Evolutionary conservation across 2,888 invertebrate species (phyloP), one percentile per base, ranked within the genome.

Genomic region (Spisula solida): DNA sequence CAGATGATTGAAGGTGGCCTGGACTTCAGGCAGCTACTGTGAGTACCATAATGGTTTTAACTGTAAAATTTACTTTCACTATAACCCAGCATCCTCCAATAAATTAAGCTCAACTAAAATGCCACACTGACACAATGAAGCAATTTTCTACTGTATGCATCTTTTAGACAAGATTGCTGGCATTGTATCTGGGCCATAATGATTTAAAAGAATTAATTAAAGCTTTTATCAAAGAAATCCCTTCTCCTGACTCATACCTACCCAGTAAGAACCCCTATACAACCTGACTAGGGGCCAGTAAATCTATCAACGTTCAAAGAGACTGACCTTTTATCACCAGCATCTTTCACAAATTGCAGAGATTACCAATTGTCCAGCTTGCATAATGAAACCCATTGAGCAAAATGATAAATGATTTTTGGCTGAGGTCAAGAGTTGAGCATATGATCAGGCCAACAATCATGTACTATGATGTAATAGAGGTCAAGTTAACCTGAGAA

Each of bases 221-320:
- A 51, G 10, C 51, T 51, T 51, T 51, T 51, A 51, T 51, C 51
- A 51, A 51, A 51, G 51, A 14, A 51, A 51, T 51, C 51, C 12
- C 51, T 51, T 51, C 41, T 51, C 51, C 14, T 51, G 25, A 75
- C 75, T 31, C 31, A 48, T 0, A 80, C 20, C 0, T 80, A 10
- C 47, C 14, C 80, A 80, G 25, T 51, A 80, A 47, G 48, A 48
- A 47, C 47, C n/a, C 47, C 41, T 41, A 70, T 29, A 48, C 12
- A 51, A 48, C 16, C 16, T 51, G 70, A 75, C 20, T 29, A 83
- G 70, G 20, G 70, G 29, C 18, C 70, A 48, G 83, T 83, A 83
- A 83, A 83, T 83, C 75, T 75, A 70, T 83, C 75, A 70, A 29
- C 75, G 83, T 83, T 83, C 83, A 83, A 83, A 83, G 51, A 29